Evolutionary conservation across 1,140 invertebrate genomes (phyloP), one percentile per base, ranked within the genome.

Genomic region (Forficula auricularia): DNA sequence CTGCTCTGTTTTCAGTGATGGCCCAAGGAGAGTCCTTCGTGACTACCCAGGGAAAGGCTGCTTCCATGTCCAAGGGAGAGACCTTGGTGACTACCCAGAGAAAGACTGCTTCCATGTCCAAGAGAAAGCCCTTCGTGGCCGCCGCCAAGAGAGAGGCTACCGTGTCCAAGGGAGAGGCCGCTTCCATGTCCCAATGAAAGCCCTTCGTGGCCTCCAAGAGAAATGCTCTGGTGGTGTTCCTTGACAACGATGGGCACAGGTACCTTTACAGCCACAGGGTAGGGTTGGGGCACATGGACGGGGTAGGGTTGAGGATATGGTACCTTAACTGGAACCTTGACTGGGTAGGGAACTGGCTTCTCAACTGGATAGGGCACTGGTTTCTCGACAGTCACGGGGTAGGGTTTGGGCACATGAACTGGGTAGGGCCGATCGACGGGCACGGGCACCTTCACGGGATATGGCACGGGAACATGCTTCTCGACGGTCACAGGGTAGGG

Each of bases 371-470:
- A 48, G 1, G 52, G 46, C 2, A 48, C 47, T 2, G 52, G 50
- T 16, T 50, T 47, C 13, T 51, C 50, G 1, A 53, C 50, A n/a
- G 48, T 41, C n/a, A 52, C 50, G 10, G 50, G 48, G 36, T 52
- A 50, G 2, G 52, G 50, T 20, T 44, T 31, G 8, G 48, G 48
- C 2, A 53, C 50, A 32, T 48, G 46, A 2, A 53, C 52, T 1
- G 52, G 52, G 32, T 52, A 53, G 9, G 52, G 52, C 2, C 45
- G 46, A 16, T 49, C 48, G 13, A 53, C 48, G 10, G 48, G 52
- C 3, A 50, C 47, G 8, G 50, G 43, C 1, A 52, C 49, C n/a
- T 27, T 27, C 3, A 45, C 39, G 3, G 31, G 20, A 14, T 42
- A 30, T 3, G 38, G 47, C n/a, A 42, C 33, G 7, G 47, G 47